phyloP scores from a whole-genome alignment of 2,888 invertebrate genomes.

The Sympetrum striolatum region DNA sequence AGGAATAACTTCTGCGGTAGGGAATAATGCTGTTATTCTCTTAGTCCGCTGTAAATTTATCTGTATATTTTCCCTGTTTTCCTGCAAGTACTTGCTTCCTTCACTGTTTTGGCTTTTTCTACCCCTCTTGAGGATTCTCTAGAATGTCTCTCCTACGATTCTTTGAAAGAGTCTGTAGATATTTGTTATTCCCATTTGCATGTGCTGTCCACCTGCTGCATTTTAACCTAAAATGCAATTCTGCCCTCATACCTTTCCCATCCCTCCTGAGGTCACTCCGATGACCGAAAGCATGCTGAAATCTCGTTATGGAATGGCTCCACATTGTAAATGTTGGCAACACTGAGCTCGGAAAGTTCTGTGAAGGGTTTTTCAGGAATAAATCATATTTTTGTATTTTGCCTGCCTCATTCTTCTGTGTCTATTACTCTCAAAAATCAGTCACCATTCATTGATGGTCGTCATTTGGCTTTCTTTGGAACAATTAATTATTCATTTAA shows the following conservation, averaged over 20 bases:
- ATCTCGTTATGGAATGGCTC: conserved; percentile 38
- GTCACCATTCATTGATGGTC: background rate
- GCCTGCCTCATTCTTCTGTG: background rate
- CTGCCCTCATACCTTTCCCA: background rate
- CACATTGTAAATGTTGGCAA: background rate
- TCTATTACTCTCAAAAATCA: background rate
- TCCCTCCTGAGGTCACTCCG: background rate
- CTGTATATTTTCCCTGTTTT: too few relatives aligned
- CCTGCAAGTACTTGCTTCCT: background rate
- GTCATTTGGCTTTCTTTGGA: background rate
- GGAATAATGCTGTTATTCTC: too few relatives aligned
- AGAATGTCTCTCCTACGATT: background rate
- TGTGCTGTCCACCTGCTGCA: background rate
- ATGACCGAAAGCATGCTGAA: background rate
- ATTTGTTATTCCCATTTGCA: background rate
- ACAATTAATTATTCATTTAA: background rate
- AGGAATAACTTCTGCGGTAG: too few relatives aligned
- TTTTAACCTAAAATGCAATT: background rate
- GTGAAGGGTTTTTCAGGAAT: background rate
- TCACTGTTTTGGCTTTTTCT: background rate
- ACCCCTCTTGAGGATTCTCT: background rate
- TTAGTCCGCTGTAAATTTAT: too few relatives aligned
- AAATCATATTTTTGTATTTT: background rate
- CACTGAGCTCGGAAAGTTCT: background rate
- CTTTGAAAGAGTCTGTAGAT: background rate